Evolutionary conservation across 2,888 invertebrate genomes (phyloP), one percentile per base, ranked within the genome.

Genomic region (Eucera pruinosa): DNA sequence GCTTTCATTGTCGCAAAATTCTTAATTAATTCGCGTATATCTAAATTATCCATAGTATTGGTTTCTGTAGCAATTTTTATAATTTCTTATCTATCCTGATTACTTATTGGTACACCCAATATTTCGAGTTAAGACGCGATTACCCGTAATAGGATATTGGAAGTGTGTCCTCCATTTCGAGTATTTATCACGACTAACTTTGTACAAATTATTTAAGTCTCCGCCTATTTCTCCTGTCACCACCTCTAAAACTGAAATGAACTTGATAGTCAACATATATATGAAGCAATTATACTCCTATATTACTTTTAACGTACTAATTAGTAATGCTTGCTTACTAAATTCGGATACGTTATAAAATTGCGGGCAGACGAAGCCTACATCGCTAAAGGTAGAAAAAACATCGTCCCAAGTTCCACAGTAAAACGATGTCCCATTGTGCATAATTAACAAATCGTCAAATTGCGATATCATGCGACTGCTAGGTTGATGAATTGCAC

Each of bases 301-400:
- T n/a, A n/a, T n/a, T n/a, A n/a, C n/a, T n/a, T n/a, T n/a, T n/a
- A n/a, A n/a, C n/a, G n/a, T n/a, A n/a, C n/a, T 30, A 30, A 20
- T n/a, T 20, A n/a, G 1, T n/a, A n/a, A 2, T 15, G 3, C n/a
- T 2, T 1, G 39, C n/a, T 84, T 92, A 96, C 96, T 95, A 89
- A 95, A 97, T 92, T 97, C 97, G 11, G 96, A 96, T 75, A 96
- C 95, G 88, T 97, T 97, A 91, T 96, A 96, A 92, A 96, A 96
- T 80, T 94, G 94, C 0, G 97, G 97, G 86, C 96, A 97, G 0
- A 92, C 89, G 72, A 95, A 94, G 2, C 94, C 95, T 54, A 95
- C 94, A 36, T 93, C 92, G 5, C 92, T 91, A 33, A 96, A 93
- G 36, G 94, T 94, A 0, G 93, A 93, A 0, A 96, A 93, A 15